Evolutionary conservation across 2,113 vertebrate genomes (phyloP), one percentile per base, ranked within the genome.

Genomic region (Sakesphorus luctuosus): DNA sequence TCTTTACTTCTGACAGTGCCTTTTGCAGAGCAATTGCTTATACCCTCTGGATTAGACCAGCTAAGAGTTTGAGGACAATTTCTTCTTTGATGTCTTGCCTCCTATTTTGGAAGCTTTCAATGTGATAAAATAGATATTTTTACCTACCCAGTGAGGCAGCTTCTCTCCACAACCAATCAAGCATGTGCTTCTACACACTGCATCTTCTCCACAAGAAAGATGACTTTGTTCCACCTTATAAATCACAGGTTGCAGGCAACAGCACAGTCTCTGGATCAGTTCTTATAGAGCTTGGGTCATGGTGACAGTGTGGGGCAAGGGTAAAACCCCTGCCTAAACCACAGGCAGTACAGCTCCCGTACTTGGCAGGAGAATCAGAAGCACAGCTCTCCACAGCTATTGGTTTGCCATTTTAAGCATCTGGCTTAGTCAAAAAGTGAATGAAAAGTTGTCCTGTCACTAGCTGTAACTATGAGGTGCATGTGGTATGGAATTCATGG

Each of bases 391-490:
- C 65, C 55, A 69, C n/a, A 87, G 52, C n/a, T 84, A 71, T 68
- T 76, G 29, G 23, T 43, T 86, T 91, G 47, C 11, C 38, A 26
- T 78, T 78, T 94, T 55, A 90, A 90, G 47, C 35, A 69, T 36
- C 19, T 49, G 35, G 4, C 55, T 67, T 63, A 75, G 52, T 63
- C 15, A 75, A 47, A 85, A 87, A 20, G 25, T 44, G 59, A 89
- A 82, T 55, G 44, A 85, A 75, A 58, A 85, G 19, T 47, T 78
- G 40, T 55, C 35, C 17, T 67, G 25, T 24, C n/a, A 31, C 40
- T 76, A 49, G 8, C 43, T 73, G 28, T 47, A 89, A 46, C 26
- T 58, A n/a, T 24, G 19, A 90, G 43, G 33, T 77, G 10, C n/a
- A 35, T 29, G 18, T 72, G 53, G 31, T 58, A 53, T 33, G 26